These are phyloP conservation scores for Philereme transversata DNA, from an alignment of 2,888 invertebrate species.

Conservation along the genomic window DNA sequence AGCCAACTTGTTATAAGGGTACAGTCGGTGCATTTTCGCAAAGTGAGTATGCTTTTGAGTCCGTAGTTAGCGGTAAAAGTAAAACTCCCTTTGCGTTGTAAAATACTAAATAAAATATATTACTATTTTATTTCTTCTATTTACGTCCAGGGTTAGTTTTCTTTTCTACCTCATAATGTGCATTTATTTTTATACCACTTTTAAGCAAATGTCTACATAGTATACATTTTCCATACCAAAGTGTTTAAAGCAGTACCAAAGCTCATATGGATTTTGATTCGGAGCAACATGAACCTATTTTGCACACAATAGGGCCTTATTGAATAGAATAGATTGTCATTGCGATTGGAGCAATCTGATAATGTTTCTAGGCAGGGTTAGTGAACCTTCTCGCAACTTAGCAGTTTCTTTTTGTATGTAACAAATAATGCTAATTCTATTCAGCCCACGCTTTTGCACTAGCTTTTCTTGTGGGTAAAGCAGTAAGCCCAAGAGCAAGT, in stretches of 20 bases:
- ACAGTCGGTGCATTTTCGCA: constrained; percentile 77
- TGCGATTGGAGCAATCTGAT: constrained; percentile 25
- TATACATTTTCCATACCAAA: background rate
- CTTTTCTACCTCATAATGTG: no score
- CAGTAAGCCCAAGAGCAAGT: constrained; percentile 3
- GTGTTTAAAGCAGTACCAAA: constrained; percentile 10
- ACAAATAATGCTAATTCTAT: constrained; percentile 32
- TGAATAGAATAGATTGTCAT: constrained; percentile 25
- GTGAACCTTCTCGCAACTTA: constrained; percentile 24
- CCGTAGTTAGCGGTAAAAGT: background rate
- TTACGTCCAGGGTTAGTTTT: no score
- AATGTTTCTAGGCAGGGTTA: constrained; percentile 24
- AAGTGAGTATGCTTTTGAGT: constrained; percentile 57
- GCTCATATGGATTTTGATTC: constrained; percentile 15
- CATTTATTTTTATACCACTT: no score
- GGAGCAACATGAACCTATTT: constrained; percentile 20
- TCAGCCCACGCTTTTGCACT: constrained; percentile 26
- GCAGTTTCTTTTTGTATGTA: constrained; percentile 28
- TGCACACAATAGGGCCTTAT: constrained; percentile 27
- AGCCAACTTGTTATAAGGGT: constrained; percentile 80
- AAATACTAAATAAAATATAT: no score
- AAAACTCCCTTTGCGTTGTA: no score
- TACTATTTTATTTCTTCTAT: no score
- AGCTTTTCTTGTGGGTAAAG: constrained; percentile 23
- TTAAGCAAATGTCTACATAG: no score